A percentile compares a stretch with the other conserved stretches of the same genome.
phyloP scores from a whole-genome alignment of 2,797 vertebrate species.

The Sebastes steindachneri region DNA sequence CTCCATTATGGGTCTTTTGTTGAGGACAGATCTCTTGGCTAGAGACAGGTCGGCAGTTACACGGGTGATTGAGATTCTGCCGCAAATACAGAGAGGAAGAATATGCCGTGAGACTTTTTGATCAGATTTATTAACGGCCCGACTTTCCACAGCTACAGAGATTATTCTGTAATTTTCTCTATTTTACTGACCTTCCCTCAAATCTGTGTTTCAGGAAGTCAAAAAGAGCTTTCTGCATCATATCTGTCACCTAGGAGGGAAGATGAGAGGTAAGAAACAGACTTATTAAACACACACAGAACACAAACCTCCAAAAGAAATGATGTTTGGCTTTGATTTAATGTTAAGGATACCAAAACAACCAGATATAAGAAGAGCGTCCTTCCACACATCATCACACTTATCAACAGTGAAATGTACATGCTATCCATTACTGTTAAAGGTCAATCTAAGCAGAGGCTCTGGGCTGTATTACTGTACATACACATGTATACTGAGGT shows the following conservation, averaged over 20 bases:
- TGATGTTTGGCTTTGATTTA: neutral
- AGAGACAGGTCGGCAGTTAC: constrained; percentile 96
- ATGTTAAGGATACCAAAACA: neutral
- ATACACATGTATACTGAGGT: neutral
- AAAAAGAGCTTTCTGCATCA: constrained; percentile 99
- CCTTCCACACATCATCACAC: neutral
- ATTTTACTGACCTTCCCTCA: constrained; percentile 90
- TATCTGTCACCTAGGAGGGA: constrained; percentile 90
- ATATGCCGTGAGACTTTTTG: neutral
- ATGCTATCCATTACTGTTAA: neutral
- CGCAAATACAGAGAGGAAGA: neutral
- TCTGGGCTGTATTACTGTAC: neutral
- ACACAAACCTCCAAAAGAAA: neutral
- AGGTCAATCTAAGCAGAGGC: neutral
- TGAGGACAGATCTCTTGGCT: constrained; percentile 95
- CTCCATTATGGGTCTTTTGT: constrained; percentile 96
- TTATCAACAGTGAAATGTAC: neutral
- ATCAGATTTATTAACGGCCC: neutral
- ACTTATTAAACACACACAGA: neutral
- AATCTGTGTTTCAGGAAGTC: constrained; percentile 98
- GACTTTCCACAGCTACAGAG: neutral
- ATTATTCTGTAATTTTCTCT: neutral
- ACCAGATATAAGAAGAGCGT: neutral
- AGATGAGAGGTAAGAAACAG: neutral
- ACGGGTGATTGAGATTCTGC: constrained; percentile 95